Base-by-base conservation (phyloP, 1,140 invertebrate genomes). In the Periplaneta americana region DNA sequence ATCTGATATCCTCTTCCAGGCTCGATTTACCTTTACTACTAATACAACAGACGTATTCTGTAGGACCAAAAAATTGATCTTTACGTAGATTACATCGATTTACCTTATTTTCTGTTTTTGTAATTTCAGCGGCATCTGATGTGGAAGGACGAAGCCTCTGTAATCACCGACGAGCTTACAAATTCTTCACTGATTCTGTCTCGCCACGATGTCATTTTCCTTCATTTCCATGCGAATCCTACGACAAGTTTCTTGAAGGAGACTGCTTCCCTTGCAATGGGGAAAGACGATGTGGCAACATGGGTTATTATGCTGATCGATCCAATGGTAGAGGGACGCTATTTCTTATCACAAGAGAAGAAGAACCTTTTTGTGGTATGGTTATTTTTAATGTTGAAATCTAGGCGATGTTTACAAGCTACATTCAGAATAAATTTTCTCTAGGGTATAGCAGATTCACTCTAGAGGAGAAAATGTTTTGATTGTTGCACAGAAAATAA, bases 181-280 rank as follows among this genome's bases (percentile, higher is more conserved):
- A 97, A 85, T 95, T 98, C 86, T 98, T 98, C 88, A 97, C 96
- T 0, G 96, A 98, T 86, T 97, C 96, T 0, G 94, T 98, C n/a
- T 95, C 94, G 5, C 95, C 96, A 0, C 92, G 94, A 81, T 98
- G 97, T 86, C 93, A 94, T 82, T 98, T 98, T 87, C 96, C 96
- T 0, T 95, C 96, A 3, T 97, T 97, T 85, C 91, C 95, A 1
- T 98, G 97, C 84, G 91, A 93, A 9, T 93, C 93, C 77, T 98
- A 97, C 87, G 96, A 98, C 79, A 93, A 94, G 82, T 96, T 97
- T 84, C 86, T 96, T 18, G 91, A 91, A 74, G 96, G 96, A 48
- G 90, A 93, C 34, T 95, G 94, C 85, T 94, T 95, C 83, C 91
- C 92, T 3, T 96, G 94, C 85, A 87, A 88, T 4, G 88, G 89